These are phyloP conservation scores for Hippasteria phrygiana DNA, from an alignment of 53 echinoderm and acorn worm species.

Conservation along the genomic window DNA sequence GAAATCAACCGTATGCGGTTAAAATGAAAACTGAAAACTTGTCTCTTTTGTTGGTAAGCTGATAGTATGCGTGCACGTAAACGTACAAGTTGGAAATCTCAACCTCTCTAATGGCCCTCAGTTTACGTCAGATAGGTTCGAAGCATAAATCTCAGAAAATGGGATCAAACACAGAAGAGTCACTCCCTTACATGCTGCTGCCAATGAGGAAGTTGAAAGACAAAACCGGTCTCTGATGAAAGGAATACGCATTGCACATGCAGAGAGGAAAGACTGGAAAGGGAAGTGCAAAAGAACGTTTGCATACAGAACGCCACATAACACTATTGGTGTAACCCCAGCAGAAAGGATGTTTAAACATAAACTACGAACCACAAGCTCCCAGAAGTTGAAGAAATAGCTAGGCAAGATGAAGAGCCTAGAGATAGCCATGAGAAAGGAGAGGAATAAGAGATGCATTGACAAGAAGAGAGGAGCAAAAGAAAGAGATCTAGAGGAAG, in stretches of 20 bases:
- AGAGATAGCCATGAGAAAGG: constrained; percentile 26
- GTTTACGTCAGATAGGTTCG: constrained; percentile 52
- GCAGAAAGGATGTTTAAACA: constrained; percentile 63
- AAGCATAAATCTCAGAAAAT: constrained; percentile 22
- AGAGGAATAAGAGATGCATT: constrained; percentile 57
- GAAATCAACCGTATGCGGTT: too few relatives aligned
- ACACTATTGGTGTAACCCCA: constrained; percentile 54
- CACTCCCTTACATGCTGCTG: constrained; percentile 58
- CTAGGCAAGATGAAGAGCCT: constrained; percentile 33
- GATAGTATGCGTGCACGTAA: too few relatives aligned
- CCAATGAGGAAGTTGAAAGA: constrained; percentile 67
- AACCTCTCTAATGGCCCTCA: constrained; percentile 61
- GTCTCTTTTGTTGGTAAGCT: too few relatives aligned
- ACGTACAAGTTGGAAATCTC: too few relatives aligned
- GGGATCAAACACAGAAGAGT: constrained; percentile 40
- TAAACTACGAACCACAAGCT: constrained; percentile 67
- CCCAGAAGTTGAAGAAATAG: too few relatives aligned
- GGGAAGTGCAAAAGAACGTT: constrained; percentile 28
- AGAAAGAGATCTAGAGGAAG: not conserved
- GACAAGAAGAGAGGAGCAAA: constrained; percentile 38
- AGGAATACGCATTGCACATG: constrained; percentile 45
- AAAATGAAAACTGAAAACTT: too few relatives aligned
- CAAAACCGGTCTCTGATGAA: constrained; percentile 67
- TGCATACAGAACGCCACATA: constrained; percentile 61
- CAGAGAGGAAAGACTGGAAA: constrained; percentile 59